Base-by-base conservation (phyloP, 2,113 vertebrate genomes). In the Zosterops japonicus region DNA sequence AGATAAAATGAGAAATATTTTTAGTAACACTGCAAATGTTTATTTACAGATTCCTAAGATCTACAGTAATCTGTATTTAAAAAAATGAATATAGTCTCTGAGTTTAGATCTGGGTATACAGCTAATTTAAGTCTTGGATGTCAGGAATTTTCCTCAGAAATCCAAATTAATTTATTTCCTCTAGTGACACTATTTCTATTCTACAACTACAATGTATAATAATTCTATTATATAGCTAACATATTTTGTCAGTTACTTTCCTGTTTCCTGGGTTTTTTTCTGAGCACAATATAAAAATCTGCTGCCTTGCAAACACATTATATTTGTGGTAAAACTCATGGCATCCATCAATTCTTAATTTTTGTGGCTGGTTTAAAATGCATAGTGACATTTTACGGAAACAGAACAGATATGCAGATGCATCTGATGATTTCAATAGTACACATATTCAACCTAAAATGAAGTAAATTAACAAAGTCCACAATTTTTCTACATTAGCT, bases 231-330 rank as follows among this genome's bases (percentile, higher is more conserved):
- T 4, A 52, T 2, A 44, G 23, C 35, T 22, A 88, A 27, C 5
- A 23, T 68, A 68, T 28, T 75, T 71, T 61, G 12, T 41, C 55
- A 20, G 28, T 33, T 83, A 36, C 20, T 15, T 72, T 64, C 24
- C 50, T 0, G 0, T 7, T 22, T 28, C 6, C 5, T 31, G 18
- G 1, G 2, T 16, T 49, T 49, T 76, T 52, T 64, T 9, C 13
- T 69, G 28, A 83, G 28, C 20, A 90, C 8, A 44, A 13, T 14
- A 70, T 21, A 76, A 83, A 65, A 47, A 68, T n/a, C 44, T 42
- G 35, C 20, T 41, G 24, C 12, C 17, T 80, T 86, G n/a, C 11
- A 71, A 90, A 52, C 44, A 61, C 3, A 12, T 71, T 35, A 8
- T 35, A 14, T n/a, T 53, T 53, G 27, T 33, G 8, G 41, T 10